Evolutionary conservation across 1,140 invertebrate genomes (phyloP).

Genomic region (Drosophila kikkawai): DNA sequence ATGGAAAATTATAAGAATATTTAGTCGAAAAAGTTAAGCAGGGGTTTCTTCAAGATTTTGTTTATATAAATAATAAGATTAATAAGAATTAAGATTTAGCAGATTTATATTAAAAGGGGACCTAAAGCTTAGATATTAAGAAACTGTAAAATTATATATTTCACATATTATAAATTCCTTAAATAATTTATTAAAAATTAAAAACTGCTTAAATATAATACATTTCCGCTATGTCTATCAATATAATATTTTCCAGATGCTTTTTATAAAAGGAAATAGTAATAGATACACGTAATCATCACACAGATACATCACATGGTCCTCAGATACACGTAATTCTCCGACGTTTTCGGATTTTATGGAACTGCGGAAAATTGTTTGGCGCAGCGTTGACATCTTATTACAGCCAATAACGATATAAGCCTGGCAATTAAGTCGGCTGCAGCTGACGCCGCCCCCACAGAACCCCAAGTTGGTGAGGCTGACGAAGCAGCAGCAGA

Average conservation of each 20-base stretch:
- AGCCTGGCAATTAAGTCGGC: slow-evolving; percentile 68
- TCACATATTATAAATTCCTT: too few relatives aligned
- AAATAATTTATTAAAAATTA: too few relatives aligned
- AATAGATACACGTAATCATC: not conserved
- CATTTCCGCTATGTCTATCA: too few relatives aligned
- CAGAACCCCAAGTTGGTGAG: slow-evolving; percentile 23
- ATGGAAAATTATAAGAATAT: not conserved
- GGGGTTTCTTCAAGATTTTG: not conserved
- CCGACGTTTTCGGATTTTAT: slow-evolving; percentile 16
- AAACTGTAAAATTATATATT: too few relatives aligned
- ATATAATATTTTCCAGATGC: too few relatives aligned
- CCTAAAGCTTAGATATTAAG: too few relatives aligned
- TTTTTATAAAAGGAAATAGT: not conserved
- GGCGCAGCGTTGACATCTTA: slow-evolving; percentile 75
- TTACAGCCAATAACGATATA: slow-evolving; percentile 72
- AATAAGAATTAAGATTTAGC: too few relatives aligned
- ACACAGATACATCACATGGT: not conserved
- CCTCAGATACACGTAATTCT: not conserved
- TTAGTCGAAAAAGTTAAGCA: not conserved
- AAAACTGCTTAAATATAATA: too few relatives aligned
- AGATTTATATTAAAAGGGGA: not conserved
- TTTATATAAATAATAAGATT: not conserved
- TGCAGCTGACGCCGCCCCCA: slow-evolving; percentile 56
- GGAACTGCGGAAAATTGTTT: slow-evolving; percentile 48
- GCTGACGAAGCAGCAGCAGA: slow-evolving; percentile 30